phyloP scores from a whole-genome alignment of 1,140 invertebrate species.

The silkworm (Bombyx mori) region DNA sequence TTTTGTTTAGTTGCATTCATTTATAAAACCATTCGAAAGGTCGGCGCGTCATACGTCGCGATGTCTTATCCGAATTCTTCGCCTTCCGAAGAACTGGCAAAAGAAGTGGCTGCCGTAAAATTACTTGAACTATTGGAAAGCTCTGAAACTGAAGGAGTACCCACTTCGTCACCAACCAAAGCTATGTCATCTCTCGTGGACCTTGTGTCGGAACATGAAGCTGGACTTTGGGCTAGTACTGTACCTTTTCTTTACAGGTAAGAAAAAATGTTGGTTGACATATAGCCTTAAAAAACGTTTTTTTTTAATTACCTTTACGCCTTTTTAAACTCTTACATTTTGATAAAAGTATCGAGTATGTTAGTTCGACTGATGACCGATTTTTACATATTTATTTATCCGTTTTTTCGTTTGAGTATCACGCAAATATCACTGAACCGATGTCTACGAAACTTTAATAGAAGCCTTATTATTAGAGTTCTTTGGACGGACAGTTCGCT shows the following conservation, averaged over 20 bases:
- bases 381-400: too few species aligned
- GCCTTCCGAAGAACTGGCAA: slow-evolving; percentile 62
- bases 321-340: background rate
- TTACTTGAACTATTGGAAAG: slow-evolving; percentile 63
- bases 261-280: background rate
- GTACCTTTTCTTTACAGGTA: slow-evolving; percentile 61
- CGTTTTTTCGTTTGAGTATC: too few species aligned
- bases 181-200: slow-evolving; percentile 57
- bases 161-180: slow-evolving; percentile 29
- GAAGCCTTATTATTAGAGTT: too few species aligned
- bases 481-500: too few species aligned
- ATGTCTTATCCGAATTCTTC: slow-evolving; percentile 75
- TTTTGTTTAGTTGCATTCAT: background rate
- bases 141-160: slow-evolving; percentile 28
- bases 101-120: slow-evolving; percentile 68
- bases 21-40: slow-evolving; percentile 29
- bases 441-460: too few species aligned
- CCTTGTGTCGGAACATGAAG: slow-evolving; percentile 68
- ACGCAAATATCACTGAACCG: too few species aligned
- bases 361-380: too few species aligned
- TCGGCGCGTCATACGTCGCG: slow-evolving; percentile 58
- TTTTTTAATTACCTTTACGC: background rate
- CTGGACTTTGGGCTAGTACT: slow-evolving; percentile 63
- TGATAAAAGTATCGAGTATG: too few species aligned
- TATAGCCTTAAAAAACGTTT: background rate